Base-by-base conservation (phyloP, 2,888 invertebrate genomes). In the Megamerina dolium region DNA sequence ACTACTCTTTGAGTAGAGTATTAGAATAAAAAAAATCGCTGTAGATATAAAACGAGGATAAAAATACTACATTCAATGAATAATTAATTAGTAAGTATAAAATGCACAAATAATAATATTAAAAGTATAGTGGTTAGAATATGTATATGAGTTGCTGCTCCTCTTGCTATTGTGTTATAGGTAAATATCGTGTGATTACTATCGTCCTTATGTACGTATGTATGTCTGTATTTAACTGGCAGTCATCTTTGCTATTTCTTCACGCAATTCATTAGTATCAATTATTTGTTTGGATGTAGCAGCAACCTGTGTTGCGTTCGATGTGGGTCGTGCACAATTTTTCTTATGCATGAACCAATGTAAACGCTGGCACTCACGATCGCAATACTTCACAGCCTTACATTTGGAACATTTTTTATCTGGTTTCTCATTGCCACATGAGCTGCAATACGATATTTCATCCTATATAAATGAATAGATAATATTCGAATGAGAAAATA, bases 361-460 rank as follows among this genome's bases (percentile, higher is more conserved):
- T 35, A 95, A 74, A 52, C 91, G 82, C 69, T 99, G 97, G 67
- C 99, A 99, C 61, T 87, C 86, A 47, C 88, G 78, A 70, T 92
- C 87, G 73, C 97, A 99, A 67, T 99, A 99, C 65, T 87, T 85
- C 39, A 91, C 91, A 44, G 80, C 79, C 76, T 91, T 93, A 72
- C 97, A 99, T 66, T 89, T 89, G 9, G 93, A 86, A 71, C 97
- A 99, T 68, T 93, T 90, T 66, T 94, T 95, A 6, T 83, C 80
- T 0, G 93, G 90, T 55, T 87, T 85, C 57, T 90, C 87, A 59
- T 91, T 88, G 1, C 88, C 87, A 61, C 94, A 95, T 2, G 91
- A 85, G 44, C 82, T 81, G 67, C 95, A 94, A 60, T 75, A 79
- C 10, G 77, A 75, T 38, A 80, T 77, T 12, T 83, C 77, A 47